Evolutionary conservation across 1,140 invertebrate species (phyloP).

Genomic region (Bombus picipes): DNA sequence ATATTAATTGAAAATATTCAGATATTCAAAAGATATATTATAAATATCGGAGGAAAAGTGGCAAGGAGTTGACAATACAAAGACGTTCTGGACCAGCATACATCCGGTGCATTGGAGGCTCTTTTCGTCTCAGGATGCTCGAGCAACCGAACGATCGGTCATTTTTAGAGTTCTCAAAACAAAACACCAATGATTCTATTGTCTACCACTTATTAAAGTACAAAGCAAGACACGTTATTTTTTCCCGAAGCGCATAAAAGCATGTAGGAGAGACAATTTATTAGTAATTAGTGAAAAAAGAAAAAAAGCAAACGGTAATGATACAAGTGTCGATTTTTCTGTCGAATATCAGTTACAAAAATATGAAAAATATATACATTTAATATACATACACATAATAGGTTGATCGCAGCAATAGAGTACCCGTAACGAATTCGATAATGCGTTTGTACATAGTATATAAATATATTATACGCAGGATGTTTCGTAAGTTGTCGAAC

Average conservation of each 20-base stretch:
- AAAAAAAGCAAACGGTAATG: neutral
- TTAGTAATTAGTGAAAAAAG: constrained; percentile 34
- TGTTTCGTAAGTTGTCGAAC: constrained; percentile 24
- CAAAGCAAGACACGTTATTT: constrained; percentile 65
- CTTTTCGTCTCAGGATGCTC: constrained; percentile 37
- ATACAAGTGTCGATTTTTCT: constrained; percentile 14
- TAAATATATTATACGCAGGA: constrained; percentile 35
- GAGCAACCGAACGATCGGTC: constrained; percentile 31
- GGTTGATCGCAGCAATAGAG: constrained; percentile 47
- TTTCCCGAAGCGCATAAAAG: constrained; percentile 11
- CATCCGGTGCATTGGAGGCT: constrained; percentile 3
- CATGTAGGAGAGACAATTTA: constrained; percentile 35
- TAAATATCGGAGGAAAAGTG: neutral
- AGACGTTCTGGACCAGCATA: constrained; percentile 48
- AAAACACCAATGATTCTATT: constrained; percentile 66
- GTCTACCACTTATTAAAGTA: constrained; percentile 66
- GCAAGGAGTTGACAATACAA: constrained; percentile 41
- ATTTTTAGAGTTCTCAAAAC: constrained; percentile 53
- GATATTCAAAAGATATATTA: neutral
- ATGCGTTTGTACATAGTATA: constrained; percentile 38
- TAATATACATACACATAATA: constrained; percentile 18
- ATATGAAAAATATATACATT: constrained; percentile 1
- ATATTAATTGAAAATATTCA: neutral
- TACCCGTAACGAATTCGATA: constrained; percentile 13
- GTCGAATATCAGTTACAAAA: neutral